Conservation (phyloP, 2,888 invertebrate species). For the Boloria euphrosyne region DNA sequence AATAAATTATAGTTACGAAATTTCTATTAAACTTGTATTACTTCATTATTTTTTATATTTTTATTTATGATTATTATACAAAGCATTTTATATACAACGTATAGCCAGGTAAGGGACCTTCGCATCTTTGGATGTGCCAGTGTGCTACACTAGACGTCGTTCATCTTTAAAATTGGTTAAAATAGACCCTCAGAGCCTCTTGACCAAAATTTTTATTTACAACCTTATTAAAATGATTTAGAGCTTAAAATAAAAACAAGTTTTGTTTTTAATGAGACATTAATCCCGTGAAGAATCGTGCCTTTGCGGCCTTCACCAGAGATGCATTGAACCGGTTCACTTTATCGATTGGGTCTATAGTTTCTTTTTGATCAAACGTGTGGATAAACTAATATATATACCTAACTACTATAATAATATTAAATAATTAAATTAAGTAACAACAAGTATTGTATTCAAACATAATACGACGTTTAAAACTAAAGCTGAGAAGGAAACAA, state of each 20-base stretch:
- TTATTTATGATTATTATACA: background rate
- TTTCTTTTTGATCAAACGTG: conserved; percentile 38
- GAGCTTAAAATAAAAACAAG: conserved; percentile 27
- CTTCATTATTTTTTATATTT: background rate
- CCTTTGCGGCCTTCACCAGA: conserved; percentile 79
- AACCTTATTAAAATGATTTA: conserved; percentile 41
- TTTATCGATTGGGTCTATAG: conserved; percentile 57
- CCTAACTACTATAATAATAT: conserved; percentile 22
- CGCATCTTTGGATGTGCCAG: conserved; percentile 33
- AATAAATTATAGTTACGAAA: no score
- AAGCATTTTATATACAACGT: conserved; percentile 60
- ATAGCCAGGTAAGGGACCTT: conserved; percentile 65
- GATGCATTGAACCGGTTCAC: conserved; percentile 72
- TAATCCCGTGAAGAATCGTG: conserved; percentile 69
- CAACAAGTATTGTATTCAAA: conserved; percentile 5
- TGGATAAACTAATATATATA: conserved; percentile 24
- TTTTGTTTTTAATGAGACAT: conserved; percentile 40
- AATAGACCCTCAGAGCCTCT: conserved; percentile 21
- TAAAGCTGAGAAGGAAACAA: background rate
- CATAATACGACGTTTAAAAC: conserved; percentile 5
- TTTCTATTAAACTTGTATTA: no score
- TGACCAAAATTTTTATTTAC: conserved; percentile 18
- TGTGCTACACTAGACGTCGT: conserved; percentile 44
- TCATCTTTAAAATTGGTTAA: conserved; percentile 30
- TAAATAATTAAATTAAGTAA: conserved; percentile 22